Conservation (phyloP, 53 echinoderm and acorn worm species). For the Holothuria scabra region DNA sequence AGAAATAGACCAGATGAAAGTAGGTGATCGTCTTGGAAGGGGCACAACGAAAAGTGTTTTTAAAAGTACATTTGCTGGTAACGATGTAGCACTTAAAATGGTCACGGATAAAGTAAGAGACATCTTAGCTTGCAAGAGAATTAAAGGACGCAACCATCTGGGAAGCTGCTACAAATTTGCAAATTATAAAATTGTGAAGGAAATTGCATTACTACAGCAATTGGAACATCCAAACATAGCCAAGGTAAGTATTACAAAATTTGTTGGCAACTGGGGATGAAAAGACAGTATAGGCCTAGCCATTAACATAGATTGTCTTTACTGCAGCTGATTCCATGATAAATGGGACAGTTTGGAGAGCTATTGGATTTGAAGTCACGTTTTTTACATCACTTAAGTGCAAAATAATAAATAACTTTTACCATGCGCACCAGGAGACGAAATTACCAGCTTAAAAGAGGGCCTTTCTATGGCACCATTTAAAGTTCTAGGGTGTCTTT, state of each 20-base stretch:
- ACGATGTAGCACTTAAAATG: conserved; percentile 79
- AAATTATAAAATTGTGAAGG: conserved; percentile 89
- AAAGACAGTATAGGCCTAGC: no score
- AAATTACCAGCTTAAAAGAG: no score
- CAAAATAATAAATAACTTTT: no score
- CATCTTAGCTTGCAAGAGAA: conserved; percentile 66
- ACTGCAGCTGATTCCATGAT: no score
- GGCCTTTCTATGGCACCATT: no score
- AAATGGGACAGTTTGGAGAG: no score
- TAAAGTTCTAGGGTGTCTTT: no score
- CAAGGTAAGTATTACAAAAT: conserved; percentile 58
- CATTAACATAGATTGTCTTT: no score
- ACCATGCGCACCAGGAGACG: no score
- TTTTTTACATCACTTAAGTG: no score
- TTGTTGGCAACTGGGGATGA: no score
- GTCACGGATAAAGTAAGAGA: conserved; percentile 75
- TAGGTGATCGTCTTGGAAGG: conserved; percentile 41
- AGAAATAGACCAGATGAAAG: conserved; percentile 54
- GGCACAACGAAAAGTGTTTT: conserved; percentile 73
- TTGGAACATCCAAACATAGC: conserved; percentile 75
- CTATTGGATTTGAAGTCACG: no score
- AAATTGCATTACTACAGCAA: conserved; percentile 76
- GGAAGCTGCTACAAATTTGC: conserved; percentile 84
- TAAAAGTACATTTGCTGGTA: conserved; percentile 57
- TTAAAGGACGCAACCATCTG: conserved; percentile 38